Base-by-base conservation (phyloP, 2,888 invertebrate species). In the Drosophila kambysellisi region DNA sequence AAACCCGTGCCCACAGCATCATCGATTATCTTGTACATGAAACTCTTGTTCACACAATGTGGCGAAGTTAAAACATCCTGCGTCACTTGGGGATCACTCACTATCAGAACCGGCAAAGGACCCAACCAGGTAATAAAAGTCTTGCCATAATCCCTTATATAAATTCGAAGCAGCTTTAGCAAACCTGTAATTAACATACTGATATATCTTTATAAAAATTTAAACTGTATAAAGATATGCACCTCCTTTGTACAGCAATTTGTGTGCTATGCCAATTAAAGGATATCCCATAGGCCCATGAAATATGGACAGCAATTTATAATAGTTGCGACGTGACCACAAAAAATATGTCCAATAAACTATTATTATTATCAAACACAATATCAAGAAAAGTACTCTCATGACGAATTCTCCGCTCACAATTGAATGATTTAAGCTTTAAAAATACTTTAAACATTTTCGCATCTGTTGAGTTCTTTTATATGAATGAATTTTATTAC, bases 91-190 rank as follows among this genome's bases (percentile, higher is more conserved):
- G 91, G 91, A 48, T 91, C 91, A 33, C 73, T 79, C 12, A 89
- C 76, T 8, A 91, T 76, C n/a, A 91, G 52, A 56, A 91, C 80
- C 2, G 91, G 91, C 32, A 82, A 66, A 0, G 91, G 90, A 37
- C 91, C 91, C 32, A 91, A 66, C 91, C 91, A 91, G 0, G 90
- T 83, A 8, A 87, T 70, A n/a, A 83, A 70, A 9, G 78, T 46
- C 11, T 79, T 35, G 5, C 91, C 91, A 53, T 83, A 86, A 43
- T 72, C 70, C n/a, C 56, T 46, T 7, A 64, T 68, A 17, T 59
- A 41, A 6, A 53, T 48, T 0, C 17, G 12, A 0, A 67, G 2
- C 4, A 66, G 32, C 1, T n/a, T 53, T 0, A 67, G 11, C 17
- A 66, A 12, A 25, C 37, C 68, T 66, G 15, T 4, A 50, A 30